Percentiles rank a stretch among this genome's conserved stretches.
These are phyloP conservation scores for Parapsyche elsis DNA, from an alignment of 1,140 invertebrate species.

Conservation along the genomic window DNA sequence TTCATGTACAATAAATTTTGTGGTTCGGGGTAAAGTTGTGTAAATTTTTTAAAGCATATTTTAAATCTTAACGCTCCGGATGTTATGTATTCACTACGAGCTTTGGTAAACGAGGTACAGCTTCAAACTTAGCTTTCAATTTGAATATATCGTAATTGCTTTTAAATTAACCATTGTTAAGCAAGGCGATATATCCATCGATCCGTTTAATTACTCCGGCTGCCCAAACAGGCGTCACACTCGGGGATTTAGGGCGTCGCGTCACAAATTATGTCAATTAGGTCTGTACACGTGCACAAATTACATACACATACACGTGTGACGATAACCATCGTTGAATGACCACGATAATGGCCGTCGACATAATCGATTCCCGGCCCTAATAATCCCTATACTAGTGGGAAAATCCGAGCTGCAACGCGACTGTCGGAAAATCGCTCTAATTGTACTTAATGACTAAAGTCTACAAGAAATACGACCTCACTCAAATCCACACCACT, in stretches of 20 bases:
- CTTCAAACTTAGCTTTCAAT: too few relatives aligned
- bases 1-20: too few relatives aligned
- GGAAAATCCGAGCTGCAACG: background rate
- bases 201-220: constrained; percentile 13
- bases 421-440: constrained; percentile 1
- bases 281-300: background rate
- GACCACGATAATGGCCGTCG: too few relatives aligned
- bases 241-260: constrained; percentile 1
- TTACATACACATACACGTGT: background rate
- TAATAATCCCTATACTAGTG: background rate
- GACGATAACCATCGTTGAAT: too few relatives aligned
- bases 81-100: too few relatives aligned
- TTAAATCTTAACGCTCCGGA: too few relatives aligned
- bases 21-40: too few relatives aligned
- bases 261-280: constrained; percentile 20
- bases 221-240: constrained; percentile 7
- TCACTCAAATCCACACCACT: too few relatives aligned
- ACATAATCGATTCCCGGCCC: too few relatives aligned
- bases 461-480: background rate
- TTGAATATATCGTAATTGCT: too few relatives aligned
- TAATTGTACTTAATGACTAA: background rate
- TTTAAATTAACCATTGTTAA: background rate
- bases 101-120: too few relatives aligned
- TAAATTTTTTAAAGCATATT: too few relatives aligned
- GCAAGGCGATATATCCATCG: constrained; percentile 6